Base-by-base conservation (phyloP, 2,113 vertebrate genomes). In the Mesocricetus auratus region DNA sequence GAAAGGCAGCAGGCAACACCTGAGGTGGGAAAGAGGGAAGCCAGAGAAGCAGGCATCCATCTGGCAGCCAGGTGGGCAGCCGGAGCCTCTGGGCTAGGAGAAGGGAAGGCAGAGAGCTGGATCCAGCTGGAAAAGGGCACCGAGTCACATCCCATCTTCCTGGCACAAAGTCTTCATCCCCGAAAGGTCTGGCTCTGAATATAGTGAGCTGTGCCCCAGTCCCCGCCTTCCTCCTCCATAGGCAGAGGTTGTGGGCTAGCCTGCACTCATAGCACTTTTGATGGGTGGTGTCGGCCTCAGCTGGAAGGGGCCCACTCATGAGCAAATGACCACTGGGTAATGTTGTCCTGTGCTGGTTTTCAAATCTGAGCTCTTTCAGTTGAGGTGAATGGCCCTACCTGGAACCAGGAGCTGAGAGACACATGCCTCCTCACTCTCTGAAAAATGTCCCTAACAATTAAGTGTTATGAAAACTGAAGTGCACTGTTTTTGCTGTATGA, bases 61-160 rank as follows among this genome's bases (percentile, higher is more conserved):
- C 69, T 82, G 91, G 86, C 62, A 98, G 89, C 75, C 78, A 92
- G 78, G 86, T 86, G 62, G 85, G 45, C 69, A 85, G 79, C 87
- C 0, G 0, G 83, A 91, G 71, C 29, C 81, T 71, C 86, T 15
- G 33, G 16, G 21, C 74, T 82, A 58, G 86, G 33, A 39, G 31
- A 29, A 85, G 33, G 83, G 81, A 86, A 50, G 66, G 66, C 50
- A 86, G 94, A 89, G 88, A 81, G 66, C 66, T 5, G 64, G 89
- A 53, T 24, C 69, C 62, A 94, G 66, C 75, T 77, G 45, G 75
- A 77, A 89, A 92, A 66, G 42, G 56, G 58, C 45, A 75, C 62
- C 31, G 66, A 62, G n/a, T 53, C 29, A 9, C 19, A 45, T 64
- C 24, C 42, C 91, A 21, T n/a, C 47, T 68, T 62, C 42, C 29